Evolutionary conservation across 2,888 invertebrate genomes (phyloP).

Genomic region (Lithophane socia): DNA sequence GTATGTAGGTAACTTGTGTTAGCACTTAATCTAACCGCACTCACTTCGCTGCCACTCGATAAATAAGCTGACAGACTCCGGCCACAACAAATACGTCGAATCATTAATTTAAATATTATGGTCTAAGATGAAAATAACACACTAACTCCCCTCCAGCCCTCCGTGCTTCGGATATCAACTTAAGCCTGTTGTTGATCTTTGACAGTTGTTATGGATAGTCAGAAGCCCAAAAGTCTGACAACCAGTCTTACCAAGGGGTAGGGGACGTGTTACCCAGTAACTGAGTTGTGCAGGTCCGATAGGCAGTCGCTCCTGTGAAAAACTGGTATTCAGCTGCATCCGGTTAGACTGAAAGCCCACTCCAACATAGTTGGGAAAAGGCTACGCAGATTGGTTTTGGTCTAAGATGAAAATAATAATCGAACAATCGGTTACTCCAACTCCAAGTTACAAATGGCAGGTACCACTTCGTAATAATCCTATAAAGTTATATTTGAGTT

Average conservation of each 20-base stretch:
- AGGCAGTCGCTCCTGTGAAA: neutral
- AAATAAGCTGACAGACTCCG: conserved; percentile 47
- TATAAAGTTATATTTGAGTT: neutral
- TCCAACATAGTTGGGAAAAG: neutral
- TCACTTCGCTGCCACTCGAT: conserved; percentile 59
- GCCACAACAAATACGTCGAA: conserved; percentile 10
- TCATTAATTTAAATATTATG: conserved; percentile 27
- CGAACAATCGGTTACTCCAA: neutral
- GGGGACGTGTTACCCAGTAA: neutral
- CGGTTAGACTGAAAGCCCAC: neutral
- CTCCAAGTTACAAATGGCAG: too few relatives aligned
- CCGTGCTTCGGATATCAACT: too few relatives aligned
- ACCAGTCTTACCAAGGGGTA: too few relatives aligned
- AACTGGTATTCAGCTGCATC: neutral
- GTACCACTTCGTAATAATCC: neutral
- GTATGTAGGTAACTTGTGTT: conserved; percentile 67
- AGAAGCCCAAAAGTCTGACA: too few relatives aligned
- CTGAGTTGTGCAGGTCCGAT: neutral
- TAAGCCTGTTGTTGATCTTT: neutral
- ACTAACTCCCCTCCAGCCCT: neutral
- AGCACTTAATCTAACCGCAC: conserved; percentile 59
- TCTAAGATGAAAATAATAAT: neutral
- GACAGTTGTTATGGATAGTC: neutral
- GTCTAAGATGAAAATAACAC: neutral
- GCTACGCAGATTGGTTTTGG: neutral